These are phyloP conservation scores for Thymelicus lineola DNA, from an alignment of 2,888 invertebrate species.

Conservation along the genomic window DNA sequence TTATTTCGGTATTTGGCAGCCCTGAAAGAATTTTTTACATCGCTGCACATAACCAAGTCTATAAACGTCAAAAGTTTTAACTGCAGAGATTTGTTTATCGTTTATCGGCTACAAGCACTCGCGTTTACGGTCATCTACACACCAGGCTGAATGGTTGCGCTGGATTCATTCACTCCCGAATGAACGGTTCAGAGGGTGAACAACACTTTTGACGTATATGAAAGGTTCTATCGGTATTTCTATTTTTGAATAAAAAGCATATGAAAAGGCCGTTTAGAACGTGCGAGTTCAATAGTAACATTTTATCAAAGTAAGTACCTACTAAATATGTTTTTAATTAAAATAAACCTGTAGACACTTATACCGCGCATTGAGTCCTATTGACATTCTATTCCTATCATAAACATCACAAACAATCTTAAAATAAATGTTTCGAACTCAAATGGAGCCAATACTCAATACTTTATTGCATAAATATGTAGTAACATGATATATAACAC, in stretches of 20 bases:
- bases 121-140: conserved; percentile 16
- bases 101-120: conserved; percentile 28
- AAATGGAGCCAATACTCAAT: too few relatives aligned
- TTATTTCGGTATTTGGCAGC: background rate
- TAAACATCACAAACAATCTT: too few relatives aligned
- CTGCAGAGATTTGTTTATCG: conserved; percentile 30
- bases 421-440: too few relatives aligned
- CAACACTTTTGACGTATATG: conserved; percentile 9
- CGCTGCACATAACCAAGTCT: conserved; percentile 12
- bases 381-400: too few relatives aligned
- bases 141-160: conserved; percentile 6
- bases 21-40: conserved; percentile 19
- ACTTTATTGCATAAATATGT: too few relatives aligned
- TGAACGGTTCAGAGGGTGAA: conserved; percentile 16
- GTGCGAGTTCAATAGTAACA: background rate
- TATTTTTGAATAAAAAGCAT: conserved; percentile 8
- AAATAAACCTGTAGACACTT: too few relatives aligned
- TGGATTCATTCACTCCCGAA: conserved; percentile 19
- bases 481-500: too few relatives aligned
- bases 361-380: too few relatives aligned
- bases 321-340: background rate
- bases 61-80: conserved; percentile 34
- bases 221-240: background rate
- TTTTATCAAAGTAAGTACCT: background rate
- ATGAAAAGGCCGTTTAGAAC: background rate